phyloP scores from a whole-genome alignment of 2,113 vertebrate genomes.

The Garra rufa region DNA sequence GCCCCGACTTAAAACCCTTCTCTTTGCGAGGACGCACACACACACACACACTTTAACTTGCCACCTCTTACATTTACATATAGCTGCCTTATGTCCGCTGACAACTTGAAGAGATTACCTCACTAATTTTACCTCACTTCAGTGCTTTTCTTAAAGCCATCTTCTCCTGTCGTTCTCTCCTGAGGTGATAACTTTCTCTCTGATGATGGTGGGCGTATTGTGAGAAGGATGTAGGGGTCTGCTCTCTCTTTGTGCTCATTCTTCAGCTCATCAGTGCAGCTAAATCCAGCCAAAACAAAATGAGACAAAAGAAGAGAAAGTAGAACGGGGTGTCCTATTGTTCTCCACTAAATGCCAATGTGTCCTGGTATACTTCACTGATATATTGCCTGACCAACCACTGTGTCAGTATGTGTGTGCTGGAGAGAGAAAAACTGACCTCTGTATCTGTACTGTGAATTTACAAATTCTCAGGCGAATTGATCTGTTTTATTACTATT shows the following conservation, averaged over 20 bases:
- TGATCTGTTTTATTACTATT: background rate
- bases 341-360: constrained; percentile 38
- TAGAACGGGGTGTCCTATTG: constrained; percentile 46
- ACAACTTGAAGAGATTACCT: constrained; percentile 71
- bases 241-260: constrained; percentile 48
- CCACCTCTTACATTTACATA: constrained; percentile 78
- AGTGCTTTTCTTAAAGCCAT: constrained; percentile 34
- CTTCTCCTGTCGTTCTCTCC: constrained; percentile 36
- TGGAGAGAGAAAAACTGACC: background rate
- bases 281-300: constrained; percentile 50
- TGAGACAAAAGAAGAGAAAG: constrained; percentile 46
- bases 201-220: constrained; percentile 47
- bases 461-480: background rate
- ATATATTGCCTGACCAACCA: constrained; percentile 12
- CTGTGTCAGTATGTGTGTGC: constrained; percentile 1
- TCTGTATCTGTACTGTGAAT: constrained; percentile 1
- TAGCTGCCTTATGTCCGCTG: constrained; percentile 76
- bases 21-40: constrained; percentile 37
- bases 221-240: constrained; percentile 46
- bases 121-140: constrained; percentile 64
- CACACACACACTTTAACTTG: constrained; percentile 46
- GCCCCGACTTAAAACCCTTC: constrained; percentile 65
- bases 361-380: constrained; percentile 6
- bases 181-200: constrained; percentile 39
- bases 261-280: constrained; percentile 47